Conservation (phyloP, 2,113 vertebrate genomes). For the Nibea coibor region DNA sequence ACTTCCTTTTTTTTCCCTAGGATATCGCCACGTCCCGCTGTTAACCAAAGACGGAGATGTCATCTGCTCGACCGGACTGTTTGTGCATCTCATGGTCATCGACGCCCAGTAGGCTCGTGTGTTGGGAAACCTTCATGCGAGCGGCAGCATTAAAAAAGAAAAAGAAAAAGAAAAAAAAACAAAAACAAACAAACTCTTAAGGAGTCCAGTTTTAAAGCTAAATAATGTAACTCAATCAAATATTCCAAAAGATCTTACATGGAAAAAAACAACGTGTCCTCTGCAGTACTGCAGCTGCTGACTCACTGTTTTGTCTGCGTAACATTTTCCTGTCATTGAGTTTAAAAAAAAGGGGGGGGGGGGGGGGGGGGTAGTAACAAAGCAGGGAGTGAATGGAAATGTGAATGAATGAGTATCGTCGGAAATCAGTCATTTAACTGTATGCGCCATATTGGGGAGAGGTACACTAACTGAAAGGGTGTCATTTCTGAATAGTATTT, state of each 20-base stretch:
- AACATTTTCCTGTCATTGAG: conserved; percentile 21
- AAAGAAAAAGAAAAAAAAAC: too few relatives aligned
- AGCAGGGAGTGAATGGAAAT: conserved; percentile 22
- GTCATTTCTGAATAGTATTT: background rate
- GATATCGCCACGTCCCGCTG: conserved; percentile 95
- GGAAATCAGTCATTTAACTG: conserved; percentile 13
- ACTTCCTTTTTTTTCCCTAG: conserved; percentile 75
- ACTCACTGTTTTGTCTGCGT: background rate
- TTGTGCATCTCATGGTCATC: conserved; percentile 87
- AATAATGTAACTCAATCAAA: conserved; percentile 3
- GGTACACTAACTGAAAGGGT: background rate
- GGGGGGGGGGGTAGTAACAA: conserved; percentile 3
- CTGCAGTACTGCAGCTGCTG: background rate
- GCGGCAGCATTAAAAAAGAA: background rate
- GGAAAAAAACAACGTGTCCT: background rate
- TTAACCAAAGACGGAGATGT: conserved; percentile 89
- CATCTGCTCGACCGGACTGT: conserved; percentile 90
- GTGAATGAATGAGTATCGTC: conserved; percentile 9
- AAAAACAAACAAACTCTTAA: conserved; percentile 5
- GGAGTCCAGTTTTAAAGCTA: conserved; percentile 18
- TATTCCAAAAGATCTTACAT: background rate
- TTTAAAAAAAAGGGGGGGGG: background rate
- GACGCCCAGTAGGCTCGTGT: conserved; percentile 66
- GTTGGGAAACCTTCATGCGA: background rate
- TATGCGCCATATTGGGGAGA: background rate